Evolutionary conservation across 2,797 vertebrate species (phyloP), one percentile per base, ranked within the genome.

Genomic region (Hippoglossus hippoglossus): DNA sequence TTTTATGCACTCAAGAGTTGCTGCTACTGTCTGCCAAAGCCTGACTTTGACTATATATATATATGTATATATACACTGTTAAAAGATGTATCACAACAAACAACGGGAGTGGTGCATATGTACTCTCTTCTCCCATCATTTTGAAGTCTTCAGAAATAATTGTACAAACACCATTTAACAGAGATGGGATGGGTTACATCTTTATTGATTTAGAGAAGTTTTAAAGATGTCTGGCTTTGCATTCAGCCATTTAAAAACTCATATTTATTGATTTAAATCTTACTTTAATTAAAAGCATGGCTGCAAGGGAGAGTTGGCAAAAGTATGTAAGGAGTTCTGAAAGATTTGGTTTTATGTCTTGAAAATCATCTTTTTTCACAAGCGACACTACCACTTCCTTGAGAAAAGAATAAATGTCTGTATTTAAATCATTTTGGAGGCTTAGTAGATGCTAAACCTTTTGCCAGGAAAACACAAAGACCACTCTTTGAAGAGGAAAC

Each of bases 1-100:
- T 83, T 88, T 89, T 79, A 87, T 75, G 60, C 81, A 89, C 79
- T 85, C 67, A 34, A 81, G 44, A 73, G 58, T 81, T 66, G 74
- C 68, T 75, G 47, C 54, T 39, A 16, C 58, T 67, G 71, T 81
- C 67, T 71, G 59, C 68, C 71, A 79, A 66, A 80, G 72, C 58
- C 71, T 65, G 58, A 81, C 15, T 56, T 24, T 24, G 2, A 2
- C 51, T 76, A 60, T 62, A 51, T 62, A 16, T 21, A 41, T 28
- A 28, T 28, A 26, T 26, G 6, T 6, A 26, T 1, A 28, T 4
- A 31, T 5, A 31, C 7, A 31, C 47, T 73, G 68, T 66, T 77
- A 62, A 86, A 68, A 71, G 62, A 83, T 75, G 63, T 71, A 46
- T 61, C 22, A 58, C 53, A 58, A 36, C 51, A 65, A 44, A 65